phyloP scores from a whole-genome alignment of 2,797 vertebrate species.

The Urophycis tenuis region DNA sequence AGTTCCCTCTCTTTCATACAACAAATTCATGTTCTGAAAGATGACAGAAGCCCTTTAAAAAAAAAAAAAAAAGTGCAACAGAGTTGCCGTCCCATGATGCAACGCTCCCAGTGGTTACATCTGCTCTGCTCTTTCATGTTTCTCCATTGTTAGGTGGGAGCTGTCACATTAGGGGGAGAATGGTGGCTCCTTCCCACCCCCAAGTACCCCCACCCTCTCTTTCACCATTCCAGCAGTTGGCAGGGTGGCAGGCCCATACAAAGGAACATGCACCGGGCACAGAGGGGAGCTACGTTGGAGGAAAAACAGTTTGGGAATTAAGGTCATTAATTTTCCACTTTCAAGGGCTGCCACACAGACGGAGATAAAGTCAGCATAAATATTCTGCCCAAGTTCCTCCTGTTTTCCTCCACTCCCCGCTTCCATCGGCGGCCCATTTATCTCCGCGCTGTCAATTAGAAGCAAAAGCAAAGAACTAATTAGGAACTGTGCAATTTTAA shows the following conservation, averaged over 20 bases:
- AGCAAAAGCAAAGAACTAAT: constrained; percentile 92
- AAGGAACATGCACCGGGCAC: constrained; percentile 83
- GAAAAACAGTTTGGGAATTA: constrained; percentile 99
- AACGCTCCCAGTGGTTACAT: constrained; percentile 93
- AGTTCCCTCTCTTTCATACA: constrained; percentile 64
- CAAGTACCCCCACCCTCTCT: constrained; percentile 77
- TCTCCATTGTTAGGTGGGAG: constrained; percentile 92
- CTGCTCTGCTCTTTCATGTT: constrained; percentile 97
- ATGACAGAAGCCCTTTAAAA: constrained; percentile 70
- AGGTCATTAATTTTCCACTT: constrained; percentile 99
- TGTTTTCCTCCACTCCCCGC: constrained; percentile 84
- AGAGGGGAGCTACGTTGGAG: constrained; percentile 91
- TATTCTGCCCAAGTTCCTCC: constrained; percentile 99
- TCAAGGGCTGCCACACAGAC: constrained; percentile 99
- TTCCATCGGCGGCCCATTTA: constrained; percentile 99
- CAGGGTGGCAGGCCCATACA: constrained; percentile 91
- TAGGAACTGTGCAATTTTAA: constrained; percentile 99
- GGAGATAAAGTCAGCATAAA: constrained; percentile 99
- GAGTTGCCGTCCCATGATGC: constrained; percentile 93
- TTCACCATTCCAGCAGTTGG: constrained; percentile 89
- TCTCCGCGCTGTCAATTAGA: constrained; percentile 99
- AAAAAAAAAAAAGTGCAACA: constrained; percentile 68
- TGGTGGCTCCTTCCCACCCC: constrained; percentile 85
- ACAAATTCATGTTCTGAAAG: constrained; percentile 72
- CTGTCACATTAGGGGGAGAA: constrained; percentile 97